Percentiles rank a stretch among this genome's conserved stretches.
Conservation (phyloP, 2,113 vertebrate genomes). For the Eulemur rufifrons region DNA sequence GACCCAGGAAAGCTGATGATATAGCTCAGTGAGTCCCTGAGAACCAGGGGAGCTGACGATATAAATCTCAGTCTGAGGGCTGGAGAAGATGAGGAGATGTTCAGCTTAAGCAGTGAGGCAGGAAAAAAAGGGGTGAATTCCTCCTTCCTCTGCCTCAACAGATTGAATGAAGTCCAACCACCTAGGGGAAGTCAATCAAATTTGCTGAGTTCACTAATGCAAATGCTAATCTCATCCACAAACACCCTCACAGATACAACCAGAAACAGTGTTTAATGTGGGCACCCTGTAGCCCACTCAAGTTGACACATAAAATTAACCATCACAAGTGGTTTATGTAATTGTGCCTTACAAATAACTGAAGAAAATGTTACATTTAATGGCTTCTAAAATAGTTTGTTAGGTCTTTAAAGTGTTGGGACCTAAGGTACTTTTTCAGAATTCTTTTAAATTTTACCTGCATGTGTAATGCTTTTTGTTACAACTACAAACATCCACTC, state of each 20-base stretch:
- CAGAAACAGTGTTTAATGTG: neutral
- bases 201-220: neutral
- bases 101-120: neutral
- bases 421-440: neutral
- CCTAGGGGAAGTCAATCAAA: neutral
- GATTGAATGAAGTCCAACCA: no score
- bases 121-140: no score
- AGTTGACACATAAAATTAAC: neutral
- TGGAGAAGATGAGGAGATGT: neutral
- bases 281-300: neutral
- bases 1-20: neutral
- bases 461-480: neutral
- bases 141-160: neutral
- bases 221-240: neutral
- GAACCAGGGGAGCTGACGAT: neutral
- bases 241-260: neutral
- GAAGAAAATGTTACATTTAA: constrained; percentile 27
- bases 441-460: neutral
- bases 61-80: no score
- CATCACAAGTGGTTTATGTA: neutral
- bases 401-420: neutral
- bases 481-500: neutral
- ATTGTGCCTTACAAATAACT: neutral
- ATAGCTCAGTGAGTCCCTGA: neutral
- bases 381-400: neutral